Percentiles rank a stretch among this genome's conserved stretches.
Evolutionary conservation across 2,113 vertebrate species (phyloP).

Genomic region (Corvus moneduloides): DNA sequence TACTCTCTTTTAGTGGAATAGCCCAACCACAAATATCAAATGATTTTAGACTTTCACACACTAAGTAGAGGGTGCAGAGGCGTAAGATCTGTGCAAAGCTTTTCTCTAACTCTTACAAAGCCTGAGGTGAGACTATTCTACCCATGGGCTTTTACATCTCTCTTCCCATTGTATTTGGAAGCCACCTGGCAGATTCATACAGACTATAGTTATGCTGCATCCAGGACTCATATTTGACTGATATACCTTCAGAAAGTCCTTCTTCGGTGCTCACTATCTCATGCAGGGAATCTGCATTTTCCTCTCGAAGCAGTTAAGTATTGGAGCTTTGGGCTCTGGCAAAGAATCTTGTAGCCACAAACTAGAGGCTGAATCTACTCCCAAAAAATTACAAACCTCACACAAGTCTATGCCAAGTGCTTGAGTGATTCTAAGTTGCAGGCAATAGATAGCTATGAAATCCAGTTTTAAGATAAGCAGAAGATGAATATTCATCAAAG

Average conservation of each 20-base stretch:
- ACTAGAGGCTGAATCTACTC: not conserved
- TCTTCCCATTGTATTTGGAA: not conserved
- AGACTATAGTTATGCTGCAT: not conserved
- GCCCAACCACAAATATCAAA: not conserved
- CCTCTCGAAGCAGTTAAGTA: not conserved
- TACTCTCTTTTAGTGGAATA: not conserved
- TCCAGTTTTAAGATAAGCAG: not conserved
- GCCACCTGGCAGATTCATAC: not conserved
- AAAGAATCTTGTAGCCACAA: not conserved
- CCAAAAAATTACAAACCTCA: not conserved
- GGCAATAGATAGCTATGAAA: not conserved
- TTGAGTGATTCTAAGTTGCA: not conserved
- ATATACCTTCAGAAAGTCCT: not conserved
- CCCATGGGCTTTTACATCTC: not conserved
- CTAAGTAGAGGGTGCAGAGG: not conserved
- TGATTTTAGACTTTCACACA: not conserved
- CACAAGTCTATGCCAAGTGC: not conserved
- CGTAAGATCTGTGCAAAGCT: not conserved
- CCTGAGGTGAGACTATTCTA: not conserved
- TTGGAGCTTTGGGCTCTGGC: not conserved
- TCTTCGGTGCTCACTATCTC: not conserved
- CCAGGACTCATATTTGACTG: not conserved
- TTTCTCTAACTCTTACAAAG: not conserved
- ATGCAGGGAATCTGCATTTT: not conserved
- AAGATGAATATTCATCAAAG: constrained; percentile 42